phyloP scores from a whole-genome alignment of 2,888 invertebrate genomes.

The Trachelus tabidus region DNA sequence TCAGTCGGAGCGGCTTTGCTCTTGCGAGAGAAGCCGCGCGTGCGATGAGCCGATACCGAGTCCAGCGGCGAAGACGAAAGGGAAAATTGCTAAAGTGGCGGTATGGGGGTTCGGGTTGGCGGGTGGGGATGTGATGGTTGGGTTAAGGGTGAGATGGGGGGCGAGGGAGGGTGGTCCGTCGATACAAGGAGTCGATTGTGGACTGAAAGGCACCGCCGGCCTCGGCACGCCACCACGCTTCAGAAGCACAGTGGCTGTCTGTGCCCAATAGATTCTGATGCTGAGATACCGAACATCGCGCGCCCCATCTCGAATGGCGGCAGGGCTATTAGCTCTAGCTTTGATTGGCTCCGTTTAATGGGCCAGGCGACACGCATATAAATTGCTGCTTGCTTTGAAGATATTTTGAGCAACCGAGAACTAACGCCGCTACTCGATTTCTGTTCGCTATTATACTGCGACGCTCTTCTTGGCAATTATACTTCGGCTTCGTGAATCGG shows the following conservation, averaged over 20 bases:
- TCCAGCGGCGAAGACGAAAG: slow-evolving; percentile 57
- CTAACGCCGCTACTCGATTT: slow-evolving; percentile 3
- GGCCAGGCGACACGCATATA: slow-evolving; percentile 62
- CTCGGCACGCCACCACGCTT: slow-evolving; percentile 30
- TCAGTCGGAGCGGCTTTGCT: slow-evolving; percentile 24
- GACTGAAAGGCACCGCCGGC: slow-evolving; percentile 53
- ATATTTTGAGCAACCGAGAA: slow-evolving; percentile 49
- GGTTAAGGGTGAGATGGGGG: slow-evolving; percentile 28
- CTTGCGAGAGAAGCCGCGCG: slow-evolving; percentile 37
- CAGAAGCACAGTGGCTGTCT: slow-evolving; percentile 56
- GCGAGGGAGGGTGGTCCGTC: slow-evolving; percentile 45
- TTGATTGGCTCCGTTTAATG: slow-evolving; percentile 65
- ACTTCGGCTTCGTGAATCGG: neutral
- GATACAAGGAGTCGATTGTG: slow-evolving; percentile 65
- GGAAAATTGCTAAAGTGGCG: slow-evolving; percentile 41
- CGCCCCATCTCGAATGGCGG: slow-evolving; percentile 50
- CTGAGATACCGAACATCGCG: slow-evolving; percentile 56
- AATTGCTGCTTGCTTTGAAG: slow-evolving; percentile 63
- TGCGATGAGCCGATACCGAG: slow-evolving; percentile 58
- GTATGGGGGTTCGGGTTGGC: slow-evolving; percentile 17
- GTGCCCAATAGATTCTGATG: slow-evolving; percentile 62
- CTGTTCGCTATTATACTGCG: neutral
- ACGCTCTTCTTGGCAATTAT: neutral
- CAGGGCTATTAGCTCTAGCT: slow-evolving; percentile 60
- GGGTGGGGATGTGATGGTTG: slow-evolving; percentile 10